phyloP scores from a whole-genome alignment of 1,140 invertebrate genomes.

The Macrotrachela quadricornifera region DNA sequence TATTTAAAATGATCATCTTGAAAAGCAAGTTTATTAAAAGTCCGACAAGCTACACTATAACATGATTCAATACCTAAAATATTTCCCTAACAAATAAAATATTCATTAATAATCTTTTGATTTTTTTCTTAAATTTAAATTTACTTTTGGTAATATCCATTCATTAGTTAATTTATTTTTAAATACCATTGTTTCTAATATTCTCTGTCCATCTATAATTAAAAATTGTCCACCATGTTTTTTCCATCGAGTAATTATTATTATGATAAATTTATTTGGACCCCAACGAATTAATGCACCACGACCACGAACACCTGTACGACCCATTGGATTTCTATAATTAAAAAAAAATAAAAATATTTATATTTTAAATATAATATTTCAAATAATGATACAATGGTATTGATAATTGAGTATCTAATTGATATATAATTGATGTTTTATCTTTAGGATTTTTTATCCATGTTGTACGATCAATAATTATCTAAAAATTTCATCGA shows the following conservation, averaged over 20 bases:
- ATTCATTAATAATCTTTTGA: no score
- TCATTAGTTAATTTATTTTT: no score
- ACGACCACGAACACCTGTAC: slow-evolving; percentile 30
- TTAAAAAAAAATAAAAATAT: background rate
- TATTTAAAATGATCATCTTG: no score
- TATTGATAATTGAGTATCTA: background rate
- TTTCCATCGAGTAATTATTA: slow-evolving; percentile 27
- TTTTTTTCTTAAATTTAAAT: no score
- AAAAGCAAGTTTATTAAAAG: no score
- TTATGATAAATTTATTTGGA: slow-evolving; percentile 31
- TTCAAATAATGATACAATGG: no score
- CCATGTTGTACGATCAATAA: slow-evolving; percentile 4
- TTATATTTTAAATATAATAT: no score
- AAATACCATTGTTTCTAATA: background rate
- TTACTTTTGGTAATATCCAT: no score
- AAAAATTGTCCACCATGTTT: slow-evolving; percentile 5
- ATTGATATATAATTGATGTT: slow-evolving; percentile 3
- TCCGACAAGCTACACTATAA: no score
- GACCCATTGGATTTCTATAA: slow-evolving; percentile 26
- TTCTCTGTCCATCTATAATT: slow-evolving; percentile 1
- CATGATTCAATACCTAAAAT: no score
- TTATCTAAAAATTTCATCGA: background rate
- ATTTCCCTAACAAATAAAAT: no score
- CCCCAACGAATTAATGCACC: slow-evolving; percentile 30
- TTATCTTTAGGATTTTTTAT: background rate